Evolutionary conservation across 2,888 invertebrate species (phyloP), one percentile per base, ranked within the genome.

Genomic region (Cylloceria caligata): DNA sequence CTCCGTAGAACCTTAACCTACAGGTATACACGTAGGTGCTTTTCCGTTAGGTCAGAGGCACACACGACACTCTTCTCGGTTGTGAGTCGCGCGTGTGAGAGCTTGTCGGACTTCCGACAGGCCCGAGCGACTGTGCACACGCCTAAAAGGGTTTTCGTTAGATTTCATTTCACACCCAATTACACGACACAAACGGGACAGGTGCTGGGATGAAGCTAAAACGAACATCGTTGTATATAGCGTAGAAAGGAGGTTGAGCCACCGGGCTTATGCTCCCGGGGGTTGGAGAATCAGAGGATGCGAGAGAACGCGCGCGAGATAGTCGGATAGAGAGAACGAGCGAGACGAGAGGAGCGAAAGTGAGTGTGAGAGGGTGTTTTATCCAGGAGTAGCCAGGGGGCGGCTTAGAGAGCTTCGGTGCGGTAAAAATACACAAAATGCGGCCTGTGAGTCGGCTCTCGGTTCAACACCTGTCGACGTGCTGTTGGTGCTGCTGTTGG

Each of bases 131-230:
- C 89, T 89, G 91, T 92, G 92, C 90, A 91, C 91, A 92, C 92
- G 92, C 91, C 92, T 91, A 92, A 92, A 92, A 92, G 92, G 90
- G 88, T 92, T 92, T 92, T 92, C 92, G 92, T 92, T 92, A 92
- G 92, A 92, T 91, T 92, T 92, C 92, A 92, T 92, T 92, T 92
- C 90, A 92, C 92, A 92, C 90, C 92, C 91, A 92, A 92, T 92
- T 92, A 92, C 90, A 88, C 86, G 86, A 87, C 87, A 89, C 87
- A 89, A 89, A 89, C 86, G 86, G 84, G 81, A 81, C 83, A 79
- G 71, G 82, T 71, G n/a, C n/a, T n/a, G 79, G 74, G 45, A 74
- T 49, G 57, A 79, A 45, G 67, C 60, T 80, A 47, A 49, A 78
- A 64, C 67, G 57, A 73, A 57, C 60, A 64, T 24, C 68, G 67